Conservation (phyloP, 2,797 vertebrate genomes). For the Sebastes cheni region DNA sequence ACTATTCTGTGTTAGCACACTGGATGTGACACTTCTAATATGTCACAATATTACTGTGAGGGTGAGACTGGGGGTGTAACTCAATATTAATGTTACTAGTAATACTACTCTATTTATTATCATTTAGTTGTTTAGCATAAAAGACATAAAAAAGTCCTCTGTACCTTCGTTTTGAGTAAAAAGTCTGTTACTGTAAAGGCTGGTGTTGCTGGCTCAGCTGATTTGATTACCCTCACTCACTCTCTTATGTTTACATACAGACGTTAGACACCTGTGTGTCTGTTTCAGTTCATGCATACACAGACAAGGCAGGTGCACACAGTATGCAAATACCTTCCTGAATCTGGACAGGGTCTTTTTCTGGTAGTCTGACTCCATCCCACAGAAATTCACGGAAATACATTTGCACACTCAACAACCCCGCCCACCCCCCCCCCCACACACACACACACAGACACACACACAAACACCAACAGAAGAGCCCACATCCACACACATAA, state of each 20-base stretch:
- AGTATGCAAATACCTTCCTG: constrained; percentile 25
- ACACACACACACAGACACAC: neutral
- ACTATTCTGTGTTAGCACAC: neutral
- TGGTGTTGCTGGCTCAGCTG: neutral
- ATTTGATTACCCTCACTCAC: constrained; percentile 4
- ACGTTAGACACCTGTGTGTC: neutral
- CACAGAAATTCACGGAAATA: neutral
- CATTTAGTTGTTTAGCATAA: neutral
- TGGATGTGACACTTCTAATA: neutral
- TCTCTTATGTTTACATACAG: constrained; percentile 1
- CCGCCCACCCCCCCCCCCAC: neutral
- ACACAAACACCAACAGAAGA: neutral
- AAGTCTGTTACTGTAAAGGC: neutral
- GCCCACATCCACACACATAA: constrained; percentile 21
- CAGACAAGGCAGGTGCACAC: neutral
- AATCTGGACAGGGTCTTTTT: neutral
- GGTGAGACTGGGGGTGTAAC: too few species aligned
- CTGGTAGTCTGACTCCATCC: neutral
- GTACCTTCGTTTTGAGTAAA: neutral
- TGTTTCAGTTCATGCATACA: neutral
- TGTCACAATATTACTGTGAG: neutral
- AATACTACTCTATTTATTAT: neutral
- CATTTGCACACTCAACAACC: too few species aligned
- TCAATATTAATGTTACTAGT: neutral
- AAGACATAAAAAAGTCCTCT: neutral